Percentiles rank a stretch among this genome's conserved stretches.
Conservation (phyloP, 1,140 invertebrate species). For the Dreissena polymorpha region DNA sequence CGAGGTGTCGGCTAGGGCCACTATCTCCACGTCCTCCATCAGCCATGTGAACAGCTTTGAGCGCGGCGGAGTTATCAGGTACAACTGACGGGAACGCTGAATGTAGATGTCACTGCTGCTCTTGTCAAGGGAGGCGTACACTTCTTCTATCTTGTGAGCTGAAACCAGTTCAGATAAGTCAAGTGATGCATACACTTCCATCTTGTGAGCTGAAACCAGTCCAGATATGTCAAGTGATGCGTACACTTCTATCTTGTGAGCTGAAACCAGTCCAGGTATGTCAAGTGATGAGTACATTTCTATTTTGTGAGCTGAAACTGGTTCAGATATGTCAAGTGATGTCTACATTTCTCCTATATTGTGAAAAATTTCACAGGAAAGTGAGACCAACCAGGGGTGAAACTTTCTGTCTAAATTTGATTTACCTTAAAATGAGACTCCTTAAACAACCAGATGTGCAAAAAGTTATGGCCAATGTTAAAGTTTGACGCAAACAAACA, state of each 20-base stretch:
- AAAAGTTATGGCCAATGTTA: no score
- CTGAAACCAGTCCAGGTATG: conserved; percentile 71
- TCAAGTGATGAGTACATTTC: conserved; percentile 92
- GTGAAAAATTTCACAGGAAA: no score
- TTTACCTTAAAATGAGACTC: no score
- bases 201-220: conserved; percentile 78
- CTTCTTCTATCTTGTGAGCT: conserved; percentile 87
- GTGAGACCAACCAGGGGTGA: no score
- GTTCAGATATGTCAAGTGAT: neutral
- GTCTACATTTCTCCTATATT: no score
- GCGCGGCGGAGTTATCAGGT: conserved; percentile 84
- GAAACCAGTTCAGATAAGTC: conserved; percentile 77
- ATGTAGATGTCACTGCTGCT: conserved; percentile 98
- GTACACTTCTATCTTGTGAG: conserved; percentile 88
- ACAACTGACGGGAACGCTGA: conserved; percentile 91
- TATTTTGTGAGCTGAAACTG: conserved; percentile 81
- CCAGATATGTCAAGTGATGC: conserved; percentile 85
- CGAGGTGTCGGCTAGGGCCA: conserved; percentile 92
- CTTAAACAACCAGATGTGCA: no score
- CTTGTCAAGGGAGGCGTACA: conserved; percentile 91
- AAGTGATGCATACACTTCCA: conserved; percentile 92
- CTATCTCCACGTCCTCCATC: conserved; percentile 84
- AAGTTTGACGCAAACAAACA: no score
- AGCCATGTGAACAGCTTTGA: conserved; percentile 91
- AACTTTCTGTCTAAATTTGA: no score